Percentiles rank a stretch among this genome's conserved stretches.
phyloP scores from a whole-genome alignment of 1,140 invertebrate genomes.

The Aricia agestis region DNA sequence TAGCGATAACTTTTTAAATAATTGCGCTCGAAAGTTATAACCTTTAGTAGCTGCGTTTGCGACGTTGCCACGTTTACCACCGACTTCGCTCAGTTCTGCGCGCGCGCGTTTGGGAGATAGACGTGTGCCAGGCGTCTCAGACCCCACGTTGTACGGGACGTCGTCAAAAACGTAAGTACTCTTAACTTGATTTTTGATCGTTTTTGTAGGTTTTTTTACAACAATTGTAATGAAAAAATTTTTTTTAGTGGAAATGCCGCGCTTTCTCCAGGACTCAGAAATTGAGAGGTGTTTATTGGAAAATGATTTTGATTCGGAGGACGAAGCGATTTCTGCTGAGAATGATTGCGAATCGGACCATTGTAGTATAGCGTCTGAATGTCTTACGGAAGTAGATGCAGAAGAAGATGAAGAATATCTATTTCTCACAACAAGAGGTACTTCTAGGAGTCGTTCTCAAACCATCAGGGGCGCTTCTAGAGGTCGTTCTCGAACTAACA shows the following conservation, averaged over 20 bases:
- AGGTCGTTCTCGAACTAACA: background rate
- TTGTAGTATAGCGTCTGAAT: background rate
- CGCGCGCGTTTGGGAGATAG: background rate
- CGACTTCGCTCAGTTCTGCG: too few species aligned
- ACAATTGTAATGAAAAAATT: background rate
- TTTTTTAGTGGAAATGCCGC: background rate
- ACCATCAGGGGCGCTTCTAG: background rate
- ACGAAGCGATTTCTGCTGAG: background rate
- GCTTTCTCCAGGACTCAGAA: background rate
- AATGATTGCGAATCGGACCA: constrained; percentile 7
- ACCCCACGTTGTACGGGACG: background rate
- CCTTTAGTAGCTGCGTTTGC: constrained; percentile 8
- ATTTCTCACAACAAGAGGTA: background rate
- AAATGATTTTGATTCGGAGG: background rate
- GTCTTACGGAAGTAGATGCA: background rate
- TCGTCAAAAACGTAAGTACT: constrained; percentile 3
- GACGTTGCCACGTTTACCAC: too few species aligned
- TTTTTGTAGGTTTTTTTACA: background rate
- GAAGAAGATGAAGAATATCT: background rate
- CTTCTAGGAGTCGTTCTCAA: background rate
- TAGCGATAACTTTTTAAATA: constrained; percentile 7
- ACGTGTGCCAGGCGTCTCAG: background rate
- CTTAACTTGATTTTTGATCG: background rate
- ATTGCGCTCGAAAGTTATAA: constrained; percentile 8
- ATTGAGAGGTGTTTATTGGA: background rate